Evolutionary conservation across 2,113 vertebrate genomes (phyloP).

Genomic region (Corvus hawaiiensis): DNA sequence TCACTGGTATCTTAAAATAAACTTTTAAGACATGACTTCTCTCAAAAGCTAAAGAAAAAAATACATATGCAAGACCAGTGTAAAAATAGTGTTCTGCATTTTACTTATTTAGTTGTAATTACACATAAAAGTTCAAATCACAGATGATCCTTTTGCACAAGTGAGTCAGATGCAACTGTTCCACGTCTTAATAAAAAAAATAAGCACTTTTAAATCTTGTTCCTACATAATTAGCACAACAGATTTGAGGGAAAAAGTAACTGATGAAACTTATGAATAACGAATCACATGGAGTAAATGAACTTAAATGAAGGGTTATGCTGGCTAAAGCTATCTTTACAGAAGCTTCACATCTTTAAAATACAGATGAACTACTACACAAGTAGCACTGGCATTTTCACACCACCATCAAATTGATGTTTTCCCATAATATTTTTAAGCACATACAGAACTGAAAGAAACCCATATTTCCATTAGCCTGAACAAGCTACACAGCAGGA

Average conservation of each 20-base stretch:
- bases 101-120: neutral
- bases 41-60: neutral
- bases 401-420: neutral
- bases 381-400: neutral
- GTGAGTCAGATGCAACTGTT: neutral
- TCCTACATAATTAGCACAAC: neutral
- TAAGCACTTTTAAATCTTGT: neutral
- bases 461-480: neutral
- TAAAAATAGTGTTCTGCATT: neutral
- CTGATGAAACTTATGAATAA: neutral
- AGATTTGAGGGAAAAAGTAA: neutral
- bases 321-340: neutral
- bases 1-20: neutral
- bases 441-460: neutral
- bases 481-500: constrained; percentile 18
- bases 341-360: neutral
- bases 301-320: neutral
- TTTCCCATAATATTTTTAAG: neutral
- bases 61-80: neutral
- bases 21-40: neutral
- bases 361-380: neutral
- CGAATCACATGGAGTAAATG: neutral
- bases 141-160: neutral
- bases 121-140: neutral
- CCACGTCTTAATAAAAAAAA: neutral